Evolutionary conservation across 2,888 invertebrate genomes (phyloP).

Genomic region (Eupithecia subfuscata): DNA sequence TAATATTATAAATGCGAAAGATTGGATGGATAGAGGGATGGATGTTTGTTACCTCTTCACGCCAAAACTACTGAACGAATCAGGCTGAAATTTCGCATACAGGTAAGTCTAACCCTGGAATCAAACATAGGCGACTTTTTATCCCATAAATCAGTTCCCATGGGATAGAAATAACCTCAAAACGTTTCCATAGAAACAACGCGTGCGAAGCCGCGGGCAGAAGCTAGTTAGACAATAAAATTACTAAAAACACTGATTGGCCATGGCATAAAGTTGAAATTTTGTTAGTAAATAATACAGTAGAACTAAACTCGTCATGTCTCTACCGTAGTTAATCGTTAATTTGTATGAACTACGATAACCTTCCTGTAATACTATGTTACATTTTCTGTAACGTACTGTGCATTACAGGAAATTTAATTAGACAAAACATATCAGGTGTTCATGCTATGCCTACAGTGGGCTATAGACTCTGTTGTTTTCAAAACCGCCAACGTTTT

Average conservation of each 20-base stretch:
- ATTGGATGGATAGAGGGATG: too few species aligned
- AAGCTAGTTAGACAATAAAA: background rate
- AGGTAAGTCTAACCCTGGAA: too few species aligned
- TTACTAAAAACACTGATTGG: background rate
- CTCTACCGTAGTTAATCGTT: background rate
- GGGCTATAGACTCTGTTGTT: background rate
- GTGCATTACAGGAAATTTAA: background rate
- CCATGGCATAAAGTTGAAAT: background rate
- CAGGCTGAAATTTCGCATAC: too few species aligned
- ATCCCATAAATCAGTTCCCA: too few species aligned
- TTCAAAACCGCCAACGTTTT: background rate
- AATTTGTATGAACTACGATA: background rate
- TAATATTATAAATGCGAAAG: too few species aligned
- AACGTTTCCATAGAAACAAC: too few species aligned
- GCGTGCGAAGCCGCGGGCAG: too few species aligned
- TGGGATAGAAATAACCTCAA: too few species aligned
- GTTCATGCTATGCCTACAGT: background rate
- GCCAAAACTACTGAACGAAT: too few species aligned
- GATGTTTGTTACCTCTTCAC: too few species aligned
- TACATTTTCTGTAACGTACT: too few species aligned
- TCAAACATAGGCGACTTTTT: too few species aligned
- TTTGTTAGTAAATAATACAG: background rate
- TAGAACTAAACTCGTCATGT: background rate
- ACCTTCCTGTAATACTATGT: background rate
- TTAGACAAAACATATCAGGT: constrained; percentile 2